Base-by-base conservation (phyloP, 2,797 vertebrate genomes). In the Serranus cabrilla region DNA sequence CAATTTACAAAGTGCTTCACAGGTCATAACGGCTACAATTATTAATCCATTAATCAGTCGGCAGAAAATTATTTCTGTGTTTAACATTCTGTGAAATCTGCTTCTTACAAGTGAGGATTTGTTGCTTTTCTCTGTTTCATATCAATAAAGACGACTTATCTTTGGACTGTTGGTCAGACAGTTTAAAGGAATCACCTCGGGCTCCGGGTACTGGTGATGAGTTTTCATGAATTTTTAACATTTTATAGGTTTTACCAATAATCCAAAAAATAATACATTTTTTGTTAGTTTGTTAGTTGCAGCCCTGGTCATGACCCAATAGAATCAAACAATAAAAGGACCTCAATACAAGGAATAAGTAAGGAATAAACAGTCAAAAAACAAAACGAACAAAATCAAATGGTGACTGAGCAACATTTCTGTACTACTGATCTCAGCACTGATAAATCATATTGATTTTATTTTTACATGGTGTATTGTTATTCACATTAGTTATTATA, bases 271-370 rank as follows among this genome's bases (percentile, higher is more conserved):
- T 13, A 6, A 50, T 63, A 1, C 1, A 16, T 47, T 62, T 47
- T 20, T n/a, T n/a, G 25, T 10, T 47, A 61, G 46, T 63, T 21
- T 0, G 3, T 46, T 31, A 16, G 27, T 16, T 62, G 27, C 5
- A 70, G 3, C 7, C 14, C 0, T 18, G 8, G 2, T 40, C 23
- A 14, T 21, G 23, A 11, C 5, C n/a, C n/a, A n/a, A n/a, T n/a
- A n/a, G n/a, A n/a, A 27, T 27, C 27, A 59, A 20, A 52, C 52
- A 17, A 5, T 56, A 23, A 47, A 27, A 20, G 25, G 4, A 20
- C 5, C 6, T 40, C n/a, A 43, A 17, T 43, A 23, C 10, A 51
- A 64, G 8, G n/a, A 34, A 25, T 43, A 17, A 16, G 0, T n/a
- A 18, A 39, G 39, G 13, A 71, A n/a, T 10, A 59, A 17, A n/a